Evolutionary conservation across 2,888 invertebrate species (phyloP).

Genomic region (Cancer borealis): DNA sequence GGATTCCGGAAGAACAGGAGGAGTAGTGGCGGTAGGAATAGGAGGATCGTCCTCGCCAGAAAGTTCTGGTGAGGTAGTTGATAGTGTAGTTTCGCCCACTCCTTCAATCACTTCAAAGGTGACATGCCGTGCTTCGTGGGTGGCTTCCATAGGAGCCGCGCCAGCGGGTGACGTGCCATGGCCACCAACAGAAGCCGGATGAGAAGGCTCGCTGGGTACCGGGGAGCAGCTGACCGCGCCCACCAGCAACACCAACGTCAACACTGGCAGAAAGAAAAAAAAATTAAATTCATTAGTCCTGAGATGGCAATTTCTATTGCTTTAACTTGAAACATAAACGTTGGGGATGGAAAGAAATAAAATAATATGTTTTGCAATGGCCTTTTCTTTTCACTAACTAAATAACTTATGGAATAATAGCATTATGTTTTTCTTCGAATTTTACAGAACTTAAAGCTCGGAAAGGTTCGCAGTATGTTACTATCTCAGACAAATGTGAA

Average conservation of each 20-base stretch:
- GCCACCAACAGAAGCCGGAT: constrained; percentile 38
- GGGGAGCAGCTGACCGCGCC: constrained; percentile 71
- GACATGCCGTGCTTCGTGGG: constrained; percentile 62
- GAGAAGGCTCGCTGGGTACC: constrained; percentile 52
- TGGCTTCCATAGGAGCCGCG: constrained; percentile 63
- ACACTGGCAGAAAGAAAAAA: constrained; percentile 54
- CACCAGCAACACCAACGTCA: constrained; percentile 73
- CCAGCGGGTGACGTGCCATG: constrained; percentile 47
- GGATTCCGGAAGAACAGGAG: constrained; percentile 57
- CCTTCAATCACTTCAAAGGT: constrained; percentile 69
- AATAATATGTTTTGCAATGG: not conserved
- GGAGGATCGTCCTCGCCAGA: constrained; percentile 69
- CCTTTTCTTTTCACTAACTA: not conserved
- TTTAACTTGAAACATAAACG: not conserved
- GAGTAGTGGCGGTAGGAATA: constrained; percentile 70
- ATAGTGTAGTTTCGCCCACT: constrained; percentile 56
- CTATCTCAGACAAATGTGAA: not conserved
- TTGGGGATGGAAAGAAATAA: not conserved
- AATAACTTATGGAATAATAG: not conserved
- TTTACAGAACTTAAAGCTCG: not conserved
- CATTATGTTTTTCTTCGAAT: not conserved
- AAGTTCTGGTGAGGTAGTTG: constrained; percentile 56
- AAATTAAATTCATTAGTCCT: not conserved
- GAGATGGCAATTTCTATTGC: not conserved
- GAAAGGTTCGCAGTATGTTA: not conserved